Evolutionary conservation across 2,113 vertebrate species (phyloP).

Genomic region (Pitta sordida): DNA sequence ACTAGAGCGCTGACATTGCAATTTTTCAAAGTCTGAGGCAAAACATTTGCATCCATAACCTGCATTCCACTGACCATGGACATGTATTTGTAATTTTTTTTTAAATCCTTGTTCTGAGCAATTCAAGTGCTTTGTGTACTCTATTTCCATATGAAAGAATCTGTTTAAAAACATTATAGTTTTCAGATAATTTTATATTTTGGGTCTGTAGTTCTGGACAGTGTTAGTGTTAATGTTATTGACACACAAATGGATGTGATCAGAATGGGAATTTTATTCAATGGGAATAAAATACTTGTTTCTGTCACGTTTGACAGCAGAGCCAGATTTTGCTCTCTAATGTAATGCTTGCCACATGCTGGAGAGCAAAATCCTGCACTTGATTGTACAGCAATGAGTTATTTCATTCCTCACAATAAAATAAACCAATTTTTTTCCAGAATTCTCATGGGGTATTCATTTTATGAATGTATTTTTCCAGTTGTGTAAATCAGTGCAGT

Average conservation of each 20-base stretch:
- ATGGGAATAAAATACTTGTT: conserved; percentile 63
- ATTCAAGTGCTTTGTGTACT: not conserved
- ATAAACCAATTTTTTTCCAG: not conserved
- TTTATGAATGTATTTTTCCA: conserved; percentile 33
- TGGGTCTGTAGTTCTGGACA: conserved; percentile 11
- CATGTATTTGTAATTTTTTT: not conserved
- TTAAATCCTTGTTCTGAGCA: not conserved
- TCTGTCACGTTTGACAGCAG: conserved; percentile 55
- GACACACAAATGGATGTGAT: conserved; percentile 38
- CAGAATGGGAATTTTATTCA: conserved; percentile 38
- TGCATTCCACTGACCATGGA: not conserved
- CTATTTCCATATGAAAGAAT: not conserved
- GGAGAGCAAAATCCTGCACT: conserved; percentile 16
- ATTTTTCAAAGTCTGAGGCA: not conserved
- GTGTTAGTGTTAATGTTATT: not conserved
- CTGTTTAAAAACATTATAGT: not conserved
- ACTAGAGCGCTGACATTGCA: not conserved
- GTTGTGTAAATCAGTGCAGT: conserved; percentile 15
- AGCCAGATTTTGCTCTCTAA: conserved; percentile 35
- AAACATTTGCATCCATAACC: not conserved
- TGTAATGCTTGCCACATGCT: conserved; percentile 45
- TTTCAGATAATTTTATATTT: conserved; percentile 1
- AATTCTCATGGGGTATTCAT: not conserved
- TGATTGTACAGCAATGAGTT: conserved; percentile 34
- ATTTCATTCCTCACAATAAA: conserved; percentile 36